A percentile compares a stretch with the other conserved stretches of the same genome.
phyloP scores from a whole-genome alignment of 2,113 vertebrate species.

The Prionailurus viverrinus region DNA sequence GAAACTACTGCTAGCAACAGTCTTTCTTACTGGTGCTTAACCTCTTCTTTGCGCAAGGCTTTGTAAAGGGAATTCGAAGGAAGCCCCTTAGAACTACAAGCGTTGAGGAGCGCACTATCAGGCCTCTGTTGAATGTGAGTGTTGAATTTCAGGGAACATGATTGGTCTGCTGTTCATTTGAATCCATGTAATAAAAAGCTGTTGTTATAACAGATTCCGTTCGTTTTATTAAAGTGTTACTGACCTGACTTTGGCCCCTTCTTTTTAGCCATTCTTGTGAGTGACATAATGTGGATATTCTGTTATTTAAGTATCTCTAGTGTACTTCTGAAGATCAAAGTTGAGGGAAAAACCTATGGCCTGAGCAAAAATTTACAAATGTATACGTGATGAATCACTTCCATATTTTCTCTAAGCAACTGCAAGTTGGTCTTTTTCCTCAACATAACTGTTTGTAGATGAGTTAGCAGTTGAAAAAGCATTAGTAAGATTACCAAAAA shows the following conservation, averaged over 20 bases:
- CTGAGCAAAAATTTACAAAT: not conserved
- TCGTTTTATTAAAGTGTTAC: slow-evolving; percentile 67
- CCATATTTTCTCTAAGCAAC: not conserved
- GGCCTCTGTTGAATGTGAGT: slow-evolving; percentile 45
- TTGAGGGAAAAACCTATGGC: not conserved
- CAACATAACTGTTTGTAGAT: not conserved
- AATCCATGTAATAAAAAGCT: slow-evolving; percentile 75
- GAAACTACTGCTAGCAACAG: slow-evolving; percentile 63
- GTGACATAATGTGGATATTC: not conserved
- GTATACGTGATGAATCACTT: not conserved
- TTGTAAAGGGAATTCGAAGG: slow-evolving; percentile 37
- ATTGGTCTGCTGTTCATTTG: slow-evolving; percentile 49
- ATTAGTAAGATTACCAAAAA: not conserved
- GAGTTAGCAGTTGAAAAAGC: slow-evolving; percentile 20
- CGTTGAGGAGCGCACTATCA: not conserved
- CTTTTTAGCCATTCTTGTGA: not conserved
- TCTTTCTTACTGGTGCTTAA: slow-evolving; percentile 73
- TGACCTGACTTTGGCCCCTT: not conserved
- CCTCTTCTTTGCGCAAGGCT: slow-evolving; percentile 46
- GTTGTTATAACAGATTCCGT: slow-evolving; percentile 61
- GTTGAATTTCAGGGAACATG: slow-evolving; percentile 51
- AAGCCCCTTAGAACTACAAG: slow-evolving; percentile 34
- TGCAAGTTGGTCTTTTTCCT: not conserved
- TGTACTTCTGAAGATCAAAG: slow-evolving; percentile 26
- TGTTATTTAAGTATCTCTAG: not conserved